Conservation (phyloP, 1,140 invertebrate species). For the Acromyrmex heyeri region DNA sequence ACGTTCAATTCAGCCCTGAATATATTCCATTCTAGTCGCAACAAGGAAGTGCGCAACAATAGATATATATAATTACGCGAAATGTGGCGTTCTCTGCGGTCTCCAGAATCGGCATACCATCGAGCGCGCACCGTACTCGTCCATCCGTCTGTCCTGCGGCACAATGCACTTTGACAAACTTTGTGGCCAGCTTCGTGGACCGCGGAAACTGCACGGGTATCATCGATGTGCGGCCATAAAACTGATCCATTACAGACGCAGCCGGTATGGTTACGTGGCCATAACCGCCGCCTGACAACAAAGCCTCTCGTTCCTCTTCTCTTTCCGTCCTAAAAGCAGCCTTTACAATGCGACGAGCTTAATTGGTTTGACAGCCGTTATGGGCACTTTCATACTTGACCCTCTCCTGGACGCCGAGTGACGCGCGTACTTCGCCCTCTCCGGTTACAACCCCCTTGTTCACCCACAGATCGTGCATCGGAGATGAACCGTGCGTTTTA, state of each 20-base stretch:
- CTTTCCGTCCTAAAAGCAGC: slow-evolving; percentile 57
- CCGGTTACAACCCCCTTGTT: neutral
- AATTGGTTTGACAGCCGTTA: slow-evolving; percentile 73
- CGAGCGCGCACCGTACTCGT: neutral
- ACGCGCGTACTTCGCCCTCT: neutral
- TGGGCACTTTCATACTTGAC: slow-evolving; percentile 62
- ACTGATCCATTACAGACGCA: slow-evolving; percentile 72
- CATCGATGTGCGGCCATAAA: slow-evolving; percentile 64
- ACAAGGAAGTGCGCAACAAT: neutral
- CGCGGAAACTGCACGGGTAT: slow-evolving; percentile 28
- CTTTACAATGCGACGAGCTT: slow-evolving; percentile 73
- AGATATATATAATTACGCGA: slow-evolving; percentile 26
- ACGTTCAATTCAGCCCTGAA: neutral
- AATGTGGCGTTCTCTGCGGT: slow-evolving; percentile 35
- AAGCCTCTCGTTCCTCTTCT: slow-evolving; percentile 24
- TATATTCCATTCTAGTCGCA: neutral
- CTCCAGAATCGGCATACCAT: slow-evolving; percentile 22
- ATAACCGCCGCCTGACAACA: slow-evolving; percentile 65
- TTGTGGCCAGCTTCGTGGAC: slow-evolving; percentile 59
- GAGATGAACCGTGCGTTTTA: neutral
- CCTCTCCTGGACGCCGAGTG: no score
- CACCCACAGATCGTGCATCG: neutral
- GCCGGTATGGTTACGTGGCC: slow-evolving; percentile 52
- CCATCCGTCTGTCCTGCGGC: slow-evolving; percentile 15
- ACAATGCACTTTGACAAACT: slow-evolving; percentile 59